A percentile compares a stretch with the other conserved stretches of the same genome.
phyloP scores from a whole-genome alignment of 2,797 vertebrate species.

The Sciurus vulgaris region DNA sequence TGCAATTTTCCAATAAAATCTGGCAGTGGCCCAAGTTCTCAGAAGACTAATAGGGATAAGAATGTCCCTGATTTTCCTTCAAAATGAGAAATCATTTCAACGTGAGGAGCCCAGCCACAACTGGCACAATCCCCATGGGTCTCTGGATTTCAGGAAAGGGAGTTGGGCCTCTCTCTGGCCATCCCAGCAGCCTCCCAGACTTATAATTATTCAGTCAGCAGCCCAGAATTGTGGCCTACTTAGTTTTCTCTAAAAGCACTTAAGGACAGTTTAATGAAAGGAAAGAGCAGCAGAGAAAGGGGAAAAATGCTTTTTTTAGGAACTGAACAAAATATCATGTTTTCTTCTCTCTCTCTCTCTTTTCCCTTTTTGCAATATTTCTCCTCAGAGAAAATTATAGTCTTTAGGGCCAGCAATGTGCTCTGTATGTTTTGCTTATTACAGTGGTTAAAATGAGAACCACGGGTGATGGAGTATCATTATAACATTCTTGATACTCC shows the following conservation, averaged over 20 bases:
- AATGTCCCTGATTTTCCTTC: slow-evolving; percentile 73
- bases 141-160: slow-evolving; percentile 81
- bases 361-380: slow-evolving; percentile 85
- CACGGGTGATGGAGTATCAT: slow-evolving; percentile 85
- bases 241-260: slow-evolving; percentile 88
- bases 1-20: slow-evolving; percentile 85
- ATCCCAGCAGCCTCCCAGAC: slow-evolving; percentile 83
- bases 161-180: slow-evolving; percentile 77
- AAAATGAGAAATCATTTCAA: slow-evolving; percentile 83
- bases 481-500: slow-evolving; percentile 87
- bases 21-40: slow-evolving; percentile 79
- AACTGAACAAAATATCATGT: slow-evolving; percentile 86
- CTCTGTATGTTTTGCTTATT: slow-evolving; percentile 89
- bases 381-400: slow-evolving; percentile 89
- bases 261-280: slow-evolving; percentile 88
- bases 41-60: slow-evolving; percentile 80
- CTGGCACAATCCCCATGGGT: slow-evolving; percentile 80
- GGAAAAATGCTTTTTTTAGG: slow-evolving; percentile 88
- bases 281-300: slow-evolving; percentile 84
- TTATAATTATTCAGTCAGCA: slow-evolving; percentile 87
- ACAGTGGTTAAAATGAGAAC: slow-evolving; percentile 87
- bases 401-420: slow-evolving; percentile 87
- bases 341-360: slow-evolving; percentile 75
- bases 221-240: slow-evolving; percentile 88
- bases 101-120: slow-evolving; percentile 77